phyloP scores from a whole-genome alignment of 2,888 invertebrate genomes.

The Hypercompe scribonia region DNA sequence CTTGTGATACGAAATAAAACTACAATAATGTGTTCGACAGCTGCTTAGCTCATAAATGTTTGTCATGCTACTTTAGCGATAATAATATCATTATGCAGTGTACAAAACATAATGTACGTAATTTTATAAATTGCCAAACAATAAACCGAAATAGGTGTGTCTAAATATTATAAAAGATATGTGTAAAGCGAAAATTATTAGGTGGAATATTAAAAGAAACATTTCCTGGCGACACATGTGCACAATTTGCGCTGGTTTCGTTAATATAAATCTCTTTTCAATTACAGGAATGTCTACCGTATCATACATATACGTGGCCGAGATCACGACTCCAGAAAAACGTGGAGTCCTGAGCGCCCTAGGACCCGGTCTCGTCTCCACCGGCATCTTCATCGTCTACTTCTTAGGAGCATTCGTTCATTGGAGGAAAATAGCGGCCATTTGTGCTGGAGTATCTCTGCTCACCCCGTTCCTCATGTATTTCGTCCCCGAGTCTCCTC shows the following conservation, averaged over 20 bases:
- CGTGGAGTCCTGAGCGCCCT: constrained; percentile 90
- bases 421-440: constrained; percentile 89
- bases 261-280: constrained; percentile 24
- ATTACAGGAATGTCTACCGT: constrained; percentile 89
- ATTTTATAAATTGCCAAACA: neutral
- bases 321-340: constrained; percentile 89
- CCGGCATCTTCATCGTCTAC: constrained; percentile 90
- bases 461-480: constrained; percentile 87
- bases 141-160: neutral
- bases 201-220: neutral
- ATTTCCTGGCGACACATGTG: neutral
- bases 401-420: constrained; percentile 88
- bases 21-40: neutral
- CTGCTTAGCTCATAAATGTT: neutral
- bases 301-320: constrained; percentile 89
- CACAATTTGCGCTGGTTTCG: neutral
- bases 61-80: constrained; percentile 7
- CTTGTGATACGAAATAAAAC: neutral
- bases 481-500: constrained; percentile 90
- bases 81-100: neutral
- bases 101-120: neutral
- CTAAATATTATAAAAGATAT: neutral
- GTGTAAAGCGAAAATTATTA: neutral
- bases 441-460: constrained; percentile 87
- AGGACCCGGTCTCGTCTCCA: constrained; percentile 90